These are phyloP conservation scores for Myotis lucifugus DNA, from an alignment of 2,113 vertebrate species.

Conservation along the genomic window DNA sequence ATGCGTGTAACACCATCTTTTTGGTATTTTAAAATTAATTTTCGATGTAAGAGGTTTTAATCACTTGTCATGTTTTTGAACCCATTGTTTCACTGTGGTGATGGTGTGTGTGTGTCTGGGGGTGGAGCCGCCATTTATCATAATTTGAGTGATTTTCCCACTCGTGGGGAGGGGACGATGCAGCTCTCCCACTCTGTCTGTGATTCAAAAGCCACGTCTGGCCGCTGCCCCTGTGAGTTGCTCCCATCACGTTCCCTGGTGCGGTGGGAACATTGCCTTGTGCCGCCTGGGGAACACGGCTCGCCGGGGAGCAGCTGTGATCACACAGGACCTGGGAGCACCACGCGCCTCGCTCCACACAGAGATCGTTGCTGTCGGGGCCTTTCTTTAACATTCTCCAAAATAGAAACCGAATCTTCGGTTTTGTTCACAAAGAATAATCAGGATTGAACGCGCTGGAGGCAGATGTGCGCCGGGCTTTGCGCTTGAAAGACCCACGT, in stretches of 20 bases:
- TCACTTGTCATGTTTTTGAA: background rate
- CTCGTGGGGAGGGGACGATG: accelerated
- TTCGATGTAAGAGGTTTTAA: background rate
- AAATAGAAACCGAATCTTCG: slow-evolving; percentile 62
- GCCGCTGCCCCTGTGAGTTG: accelerated
- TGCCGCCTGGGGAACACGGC: background rate
- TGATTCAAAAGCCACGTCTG: background rate
- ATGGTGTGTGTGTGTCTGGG: too few species aligned
- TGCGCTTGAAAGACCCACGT: background rate
- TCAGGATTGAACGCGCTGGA: slow-evolving; percentile 35
- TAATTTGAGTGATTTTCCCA: background rate
- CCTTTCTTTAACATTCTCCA: slow-evolving; percentile 46
- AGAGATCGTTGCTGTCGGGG: background rate
- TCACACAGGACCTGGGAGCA: background rate
- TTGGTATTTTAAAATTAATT: background rate
- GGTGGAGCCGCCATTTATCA: background rate
- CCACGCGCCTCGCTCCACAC: background rate
- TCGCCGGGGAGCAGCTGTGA: background rate
- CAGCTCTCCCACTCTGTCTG: background rate
- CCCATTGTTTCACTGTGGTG: background rate
- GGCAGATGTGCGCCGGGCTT: slow-evolving; percentile 3
- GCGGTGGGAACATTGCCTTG: accelerated
- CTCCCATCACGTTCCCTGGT: accelerated
- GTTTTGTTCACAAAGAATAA: slow-evolving; percentile 67
- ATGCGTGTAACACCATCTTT: background rate